These are phyloP conservation scores for Tachina fera DNA, from an alignment of 2,888 invertebrate species.

Conservation along the genomic window DNA sequence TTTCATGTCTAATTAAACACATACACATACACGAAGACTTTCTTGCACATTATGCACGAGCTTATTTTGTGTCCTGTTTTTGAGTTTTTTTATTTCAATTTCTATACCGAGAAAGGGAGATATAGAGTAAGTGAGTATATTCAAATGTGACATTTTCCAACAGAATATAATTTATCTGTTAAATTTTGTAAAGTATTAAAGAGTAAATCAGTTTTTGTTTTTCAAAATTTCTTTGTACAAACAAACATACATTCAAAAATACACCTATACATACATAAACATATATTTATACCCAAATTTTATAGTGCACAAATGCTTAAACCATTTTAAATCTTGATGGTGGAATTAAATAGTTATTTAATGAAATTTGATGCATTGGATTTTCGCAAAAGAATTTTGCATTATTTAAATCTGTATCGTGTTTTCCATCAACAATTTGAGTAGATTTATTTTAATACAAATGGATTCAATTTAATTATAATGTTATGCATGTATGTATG, in stretches of 20 bases:
- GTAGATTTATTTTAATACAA: constrained; percentile 4
- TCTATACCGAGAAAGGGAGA: neutral
- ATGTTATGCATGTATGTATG: neutral
- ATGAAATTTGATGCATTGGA: neutral
- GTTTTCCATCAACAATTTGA: constrained; percentile 2
- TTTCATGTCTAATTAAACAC: constrained; percentile 1
- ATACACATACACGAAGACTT: neutral
- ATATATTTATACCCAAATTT: too few species aligned
- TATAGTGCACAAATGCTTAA: neutral
- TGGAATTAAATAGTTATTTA: constrained; percentile 19
- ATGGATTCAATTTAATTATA: constrained; percentile 12
- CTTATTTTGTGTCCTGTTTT: constrained; percentile 16
- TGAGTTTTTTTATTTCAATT: neutral
- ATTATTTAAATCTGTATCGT: neutral
- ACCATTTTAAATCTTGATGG: neutral
- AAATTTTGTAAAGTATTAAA: constrained; percentile 30
- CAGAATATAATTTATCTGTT: constrained; percentile 47
- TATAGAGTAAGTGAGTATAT: neutral
- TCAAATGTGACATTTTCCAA: constrained; percentile 34
- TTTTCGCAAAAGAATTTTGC: neutral
- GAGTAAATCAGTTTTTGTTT: constrained; percentile 44
- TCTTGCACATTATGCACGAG: constrained; percentile 9
- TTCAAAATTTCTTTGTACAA: neutral
- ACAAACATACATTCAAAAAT: too few species aligned
- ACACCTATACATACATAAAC: too few species aligned